Percentiles rank a stretch among this genome's conserved stretches.
Conservation (phyloP, 2,113 vertebrate genomes). For the Leucoraja erinaceus region DNA sequence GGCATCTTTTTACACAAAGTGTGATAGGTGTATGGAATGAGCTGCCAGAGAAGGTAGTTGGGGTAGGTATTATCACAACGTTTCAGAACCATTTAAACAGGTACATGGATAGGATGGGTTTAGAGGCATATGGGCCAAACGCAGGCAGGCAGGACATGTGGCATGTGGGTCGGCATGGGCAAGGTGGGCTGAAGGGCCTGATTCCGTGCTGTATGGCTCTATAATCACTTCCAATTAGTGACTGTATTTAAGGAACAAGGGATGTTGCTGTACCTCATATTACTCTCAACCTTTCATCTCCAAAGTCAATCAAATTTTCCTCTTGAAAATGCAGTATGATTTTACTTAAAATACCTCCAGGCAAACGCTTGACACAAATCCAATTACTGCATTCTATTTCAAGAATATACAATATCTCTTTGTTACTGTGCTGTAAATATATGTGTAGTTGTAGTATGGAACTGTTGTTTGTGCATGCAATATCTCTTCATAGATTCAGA, state of each 20-base stretch:
- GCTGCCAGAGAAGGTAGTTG: too few relatives aligned
- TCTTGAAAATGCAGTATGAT: neutral
- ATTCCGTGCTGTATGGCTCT: too few relatives aligned
- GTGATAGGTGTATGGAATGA: too few relatives aligned
- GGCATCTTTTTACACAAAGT: too few relatives aligned
- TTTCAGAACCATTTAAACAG: too few relatives aligned
- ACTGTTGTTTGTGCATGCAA: neutral
- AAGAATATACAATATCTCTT: neutral
- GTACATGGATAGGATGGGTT: too few relatives aligned
- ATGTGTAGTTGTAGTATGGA: neutral
- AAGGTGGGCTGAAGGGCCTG: too few relatives aligned
- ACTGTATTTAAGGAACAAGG: neutral
- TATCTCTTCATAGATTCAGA: neutral
- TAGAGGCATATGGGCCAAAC: too few relatives aligned
- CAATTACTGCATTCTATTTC: neutral
- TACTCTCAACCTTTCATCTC: neutral
- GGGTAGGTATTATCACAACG: too few relatives aligned
- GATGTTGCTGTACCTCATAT: neutral
- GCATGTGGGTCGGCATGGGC: too few relatives aligned
- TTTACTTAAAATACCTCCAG: neutral
- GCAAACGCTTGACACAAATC: neutral
- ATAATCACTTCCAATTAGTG: neutral
- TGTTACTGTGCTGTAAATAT: neutral
- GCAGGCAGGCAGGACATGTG: too few relatives aligned
- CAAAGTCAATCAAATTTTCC: neutral